These are phyloP conservation scores for Typhlomys cinereus DNA, from an alignment of 2,113 vertebrate species.

Conservation along the genomic window DNA sequence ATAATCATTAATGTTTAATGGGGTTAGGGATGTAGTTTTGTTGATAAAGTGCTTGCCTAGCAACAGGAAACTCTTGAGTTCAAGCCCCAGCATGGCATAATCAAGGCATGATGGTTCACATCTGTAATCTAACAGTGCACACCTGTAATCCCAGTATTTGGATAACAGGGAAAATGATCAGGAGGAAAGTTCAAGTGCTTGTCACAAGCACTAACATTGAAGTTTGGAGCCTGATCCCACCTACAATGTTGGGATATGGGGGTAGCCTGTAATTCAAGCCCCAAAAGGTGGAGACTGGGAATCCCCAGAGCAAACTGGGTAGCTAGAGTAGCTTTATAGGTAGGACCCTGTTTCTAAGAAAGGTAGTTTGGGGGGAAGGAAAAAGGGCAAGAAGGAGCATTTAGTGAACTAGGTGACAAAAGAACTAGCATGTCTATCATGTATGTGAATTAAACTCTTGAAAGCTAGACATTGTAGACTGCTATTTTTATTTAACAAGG, in stretches of 20 bases:
- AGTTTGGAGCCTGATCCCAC: too few relatives aligned
- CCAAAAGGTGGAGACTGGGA: too few relatives aligned
- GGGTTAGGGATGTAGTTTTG: not conserved
- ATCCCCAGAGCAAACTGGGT: too few relatives aligned
- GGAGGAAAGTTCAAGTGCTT: not conserved
- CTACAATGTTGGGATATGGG: too few relatives aligned
- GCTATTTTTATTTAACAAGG: not conserved
- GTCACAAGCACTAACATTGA: not conserved
- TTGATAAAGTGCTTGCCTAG: not conserved
- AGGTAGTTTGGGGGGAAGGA: not conserved
- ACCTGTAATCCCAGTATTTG: too few relatives aligned
- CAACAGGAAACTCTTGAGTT: not conserved
- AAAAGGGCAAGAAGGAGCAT: not conserved
- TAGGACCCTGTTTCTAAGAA: not conserved
- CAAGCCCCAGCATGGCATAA: too few relatives aligned
- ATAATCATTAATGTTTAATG: not conserved
- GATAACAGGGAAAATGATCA: not conserved
- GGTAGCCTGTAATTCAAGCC: too few relatives aligned
- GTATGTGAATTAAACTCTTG: not conserved
- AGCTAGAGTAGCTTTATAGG: too few relatives aligned
- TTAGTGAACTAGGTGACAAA: not conserved
- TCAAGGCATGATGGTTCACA: not conserved
- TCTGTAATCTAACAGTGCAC: not conserved
- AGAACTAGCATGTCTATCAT: not conserved
- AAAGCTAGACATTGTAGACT: not conserved